A percentile compares a stretch with the other conserved stretches of the same genome.
Evolutionary conservation across 2,888 invertebrate species (phyloP).

Genomic region (Globia sparganii): DNA sequence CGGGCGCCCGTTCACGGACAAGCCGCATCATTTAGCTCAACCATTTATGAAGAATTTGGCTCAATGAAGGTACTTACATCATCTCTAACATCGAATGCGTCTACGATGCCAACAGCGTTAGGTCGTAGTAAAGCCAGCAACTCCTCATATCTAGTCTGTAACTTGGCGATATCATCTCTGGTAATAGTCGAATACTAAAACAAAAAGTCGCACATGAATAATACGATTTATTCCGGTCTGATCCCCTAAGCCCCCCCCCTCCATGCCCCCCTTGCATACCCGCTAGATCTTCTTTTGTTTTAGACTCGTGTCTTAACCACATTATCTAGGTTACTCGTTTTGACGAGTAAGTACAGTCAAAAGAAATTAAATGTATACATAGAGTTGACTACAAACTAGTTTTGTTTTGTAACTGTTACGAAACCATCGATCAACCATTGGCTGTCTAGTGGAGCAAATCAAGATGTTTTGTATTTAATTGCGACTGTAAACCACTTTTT

Average conservation of each 20-base stretch:
- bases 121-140: conserved; percentile 93
- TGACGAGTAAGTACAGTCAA: no score
- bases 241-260: no score
- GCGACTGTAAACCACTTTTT: no score
- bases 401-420: background rate
- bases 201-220: background rate
- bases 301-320: no score
- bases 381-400: background rate
- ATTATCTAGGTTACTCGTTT: no score
- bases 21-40: background rate
- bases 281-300: no score
- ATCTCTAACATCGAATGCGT: conserved; percentile 96
- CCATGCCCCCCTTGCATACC: no score
- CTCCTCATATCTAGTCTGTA: conserved; percentile 93
- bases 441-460: background rate
- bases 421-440: background rate
- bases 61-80: conserved; percentile 88
- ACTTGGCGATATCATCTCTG: conserved; percentile 83
- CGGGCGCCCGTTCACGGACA: background rate
- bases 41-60: background rate
- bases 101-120: conserved; percentile 96
- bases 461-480: no score
- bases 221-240: no score
- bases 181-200: conserved; percentile 91
- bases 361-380: no score